Evolutionary conservation across 2,797 vertebrate species (phyloP).

Genomic region (Glyptemys insculpta): DNA sequence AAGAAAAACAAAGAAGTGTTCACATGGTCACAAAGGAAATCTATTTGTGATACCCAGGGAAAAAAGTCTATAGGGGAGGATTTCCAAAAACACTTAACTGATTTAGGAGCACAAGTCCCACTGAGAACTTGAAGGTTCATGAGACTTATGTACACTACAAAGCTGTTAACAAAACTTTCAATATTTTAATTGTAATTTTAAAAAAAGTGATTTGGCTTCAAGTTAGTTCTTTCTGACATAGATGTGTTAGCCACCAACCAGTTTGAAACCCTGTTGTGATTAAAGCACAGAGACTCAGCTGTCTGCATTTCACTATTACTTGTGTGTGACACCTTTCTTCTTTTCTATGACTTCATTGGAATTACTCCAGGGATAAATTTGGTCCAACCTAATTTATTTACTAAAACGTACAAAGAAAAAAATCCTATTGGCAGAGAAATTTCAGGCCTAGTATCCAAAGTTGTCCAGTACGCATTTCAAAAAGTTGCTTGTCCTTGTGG

Average conservation of each 20-base stretch:
- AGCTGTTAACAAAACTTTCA: background rate
- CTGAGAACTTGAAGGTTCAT: background rate
- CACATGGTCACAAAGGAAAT: background rate
- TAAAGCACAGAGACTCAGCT: background rate
- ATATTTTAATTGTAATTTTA: background rate
- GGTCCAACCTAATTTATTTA: background rate
- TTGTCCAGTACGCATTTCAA: background rate
- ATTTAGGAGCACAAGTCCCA: background rate
- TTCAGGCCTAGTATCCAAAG: background rate
- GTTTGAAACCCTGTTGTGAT: background rate
- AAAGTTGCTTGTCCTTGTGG: background rate
- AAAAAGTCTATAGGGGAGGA: background rate
- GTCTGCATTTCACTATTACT: background rate
- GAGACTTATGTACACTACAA: background rate
- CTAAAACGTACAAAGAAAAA: background rate
- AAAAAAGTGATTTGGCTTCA: background rate
- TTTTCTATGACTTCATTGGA: background rate
- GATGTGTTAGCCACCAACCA: background rate
- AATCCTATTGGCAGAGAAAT: background rate
- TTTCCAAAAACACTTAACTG: background rate
- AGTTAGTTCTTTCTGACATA: background rate
- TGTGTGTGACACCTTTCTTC: background rate
- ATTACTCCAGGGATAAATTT: background rate
- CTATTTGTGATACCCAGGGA: background rate
- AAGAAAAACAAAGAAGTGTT: background rate